Conservation (phyloP, 2,797 vertebrate genomes). For the Urosaurus nigricauda region DNA sequence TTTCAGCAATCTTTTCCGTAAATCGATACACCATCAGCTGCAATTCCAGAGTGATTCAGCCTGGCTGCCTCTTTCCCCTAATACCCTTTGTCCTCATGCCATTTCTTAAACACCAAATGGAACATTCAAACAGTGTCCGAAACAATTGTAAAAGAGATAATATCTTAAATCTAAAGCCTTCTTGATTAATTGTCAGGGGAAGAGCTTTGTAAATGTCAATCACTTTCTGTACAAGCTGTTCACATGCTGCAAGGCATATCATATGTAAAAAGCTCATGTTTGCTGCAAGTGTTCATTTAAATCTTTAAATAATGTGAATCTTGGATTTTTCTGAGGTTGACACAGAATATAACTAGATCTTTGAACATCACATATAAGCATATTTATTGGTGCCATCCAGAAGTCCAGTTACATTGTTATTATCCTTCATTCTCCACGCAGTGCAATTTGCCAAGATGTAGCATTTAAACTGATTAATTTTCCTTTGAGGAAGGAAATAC, state of each 20-base stretch:
- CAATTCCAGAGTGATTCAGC: constrained; percentile 41
- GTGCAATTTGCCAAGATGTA: not conserved
- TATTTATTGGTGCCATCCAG: not conserved
- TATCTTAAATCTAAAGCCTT: not conserved
- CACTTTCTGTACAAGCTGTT: constrained; percentile 17
- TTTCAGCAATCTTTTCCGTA: constrained; percentile 60
- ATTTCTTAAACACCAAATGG: not conserved
- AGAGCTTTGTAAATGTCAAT: rapidly evolving
- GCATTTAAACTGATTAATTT: not conserved
- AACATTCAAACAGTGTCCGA: not conserved
- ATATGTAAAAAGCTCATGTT: constrained; percentile 1
- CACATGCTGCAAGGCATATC: not conserved
- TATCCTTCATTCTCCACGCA: no score
- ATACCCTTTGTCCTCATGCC: constrained; percentile 36
- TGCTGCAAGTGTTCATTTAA: not conserved
- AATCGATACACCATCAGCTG: constrained; percentile 60
- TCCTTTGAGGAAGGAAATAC: not conserved
- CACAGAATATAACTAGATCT: constrained; percentile 4
- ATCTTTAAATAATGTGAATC: not conserved
- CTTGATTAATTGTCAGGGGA: constrained; percentile 18
- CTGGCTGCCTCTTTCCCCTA: constrained; percentile 48
- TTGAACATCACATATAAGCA: not conserved
- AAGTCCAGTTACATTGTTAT: not conserved
- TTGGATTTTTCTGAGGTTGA: constrained; percentile 12
- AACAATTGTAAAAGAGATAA: constrained; percentile 17